Evolutionary conservation across 2,797 vertebrate genomes (phyloP), one percentile per base, ranked within the genome.

Genomic region (Psittacula echo): DNA sequence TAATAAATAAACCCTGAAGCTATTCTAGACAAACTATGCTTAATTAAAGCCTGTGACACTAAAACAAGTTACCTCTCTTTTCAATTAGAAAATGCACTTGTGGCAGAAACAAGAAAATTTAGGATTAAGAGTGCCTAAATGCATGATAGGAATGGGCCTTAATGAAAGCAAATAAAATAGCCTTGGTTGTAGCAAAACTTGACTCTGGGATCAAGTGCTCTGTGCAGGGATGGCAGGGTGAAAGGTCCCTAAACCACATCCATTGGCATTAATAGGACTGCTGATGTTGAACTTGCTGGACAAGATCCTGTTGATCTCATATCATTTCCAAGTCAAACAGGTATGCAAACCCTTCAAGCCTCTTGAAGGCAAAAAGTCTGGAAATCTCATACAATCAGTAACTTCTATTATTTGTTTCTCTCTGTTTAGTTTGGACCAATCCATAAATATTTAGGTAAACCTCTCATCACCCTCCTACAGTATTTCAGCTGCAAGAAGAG

Each of bases 1-100:
- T 95, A 96, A 96, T 92, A 96, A 94, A 94, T 95, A 87, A 92
- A 89, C 94, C 84, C 72, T 53, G 83, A 48, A 93, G 92, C 80
- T 87, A 34, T 83, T 92, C 68, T 45, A 85, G 94, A 47, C 80
- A 91, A 94, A 77, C 74, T 75, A 11, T 74, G 80, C 84, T 96
- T 95, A 97, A 93, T 96, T 92, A 93, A 95, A 94, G 81, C 56
- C 47, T 85, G 50, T 86, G 86, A 79, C 81, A 91, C 65, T 83
- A 54, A 87, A 95, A 44, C 62, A 89, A 94, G 92, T 93, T 91
- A 45, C 48, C 34, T 80, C 54, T 79, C 51, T 87, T 93, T 91
- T 93, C 73, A 93, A 72, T 94, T 96, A 94, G 44, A 90, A 91
- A 94, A 72, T 67, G 70, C 19, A 78, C 60, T 87, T 50, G 61